Percentiles rank a stretch among this genome's conserved stretches.
Conservation (phyloP, 1,140 invertebrate genomes). For the Varroa destructor region DNA sequence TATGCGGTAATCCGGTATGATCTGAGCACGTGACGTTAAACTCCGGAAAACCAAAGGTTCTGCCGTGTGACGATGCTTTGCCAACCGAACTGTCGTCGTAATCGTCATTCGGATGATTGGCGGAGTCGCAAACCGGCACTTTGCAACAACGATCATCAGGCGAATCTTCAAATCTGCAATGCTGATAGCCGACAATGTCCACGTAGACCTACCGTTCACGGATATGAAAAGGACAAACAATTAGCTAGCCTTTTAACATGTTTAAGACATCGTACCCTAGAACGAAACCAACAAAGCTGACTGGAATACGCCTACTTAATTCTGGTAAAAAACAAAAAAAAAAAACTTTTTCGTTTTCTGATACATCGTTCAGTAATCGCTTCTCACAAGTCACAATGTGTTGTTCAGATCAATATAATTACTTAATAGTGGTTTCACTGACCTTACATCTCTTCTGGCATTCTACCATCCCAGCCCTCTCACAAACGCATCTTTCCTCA, state of each 20-base stretch:
- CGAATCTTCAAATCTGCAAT: conserved; percentile 51
- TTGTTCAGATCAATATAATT: too few species aligned
- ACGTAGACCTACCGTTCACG: conserved; percentile 41
- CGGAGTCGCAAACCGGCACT: conserved; percentile 64
- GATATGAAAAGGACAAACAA: conserved; percentile 42
- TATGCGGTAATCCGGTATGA: neutral
- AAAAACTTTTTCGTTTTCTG: neutral
- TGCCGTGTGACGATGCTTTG: neutral
- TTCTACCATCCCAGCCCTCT: conserved; percentile 50
- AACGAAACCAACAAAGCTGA: neutral
- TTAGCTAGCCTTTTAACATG: too few species aligned
- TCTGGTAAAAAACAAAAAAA: neutral
- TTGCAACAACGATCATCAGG: conserved; percentile 67
- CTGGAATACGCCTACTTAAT: neutral
- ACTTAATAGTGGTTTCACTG: neutral
- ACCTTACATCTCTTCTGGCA: conserved; percentile 53
- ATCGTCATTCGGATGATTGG: conserved; percentile 45
- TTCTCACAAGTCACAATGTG: too few species aligned
- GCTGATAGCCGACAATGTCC: conserved; percentile 45
- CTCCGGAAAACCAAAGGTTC: neutral
- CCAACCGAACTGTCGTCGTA: conserved; percentile 46
- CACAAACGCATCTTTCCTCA: conserved; percentile 38
- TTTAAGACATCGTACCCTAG: too few species aligned
- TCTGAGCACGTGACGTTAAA: conserved; percentile 16
- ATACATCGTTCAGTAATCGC: too few species aligned